Conservation (phyloP, 2,888 invertebrate species). For the Agrypnus murinus region DNA sequence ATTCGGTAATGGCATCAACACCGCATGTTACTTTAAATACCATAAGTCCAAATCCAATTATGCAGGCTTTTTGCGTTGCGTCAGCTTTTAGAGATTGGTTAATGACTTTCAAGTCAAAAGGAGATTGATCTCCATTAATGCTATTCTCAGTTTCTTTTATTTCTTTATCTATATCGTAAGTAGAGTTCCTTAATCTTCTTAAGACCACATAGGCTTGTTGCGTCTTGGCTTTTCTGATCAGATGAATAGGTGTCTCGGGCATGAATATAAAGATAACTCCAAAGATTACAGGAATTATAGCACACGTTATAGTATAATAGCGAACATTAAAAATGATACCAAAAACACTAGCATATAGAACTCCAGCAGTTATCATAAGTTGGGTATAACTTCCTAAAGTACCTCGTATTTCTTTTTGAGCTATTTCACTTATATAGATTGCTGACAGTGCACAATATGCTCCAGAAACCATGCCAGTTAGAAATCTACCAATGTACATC, state of each 20-base stretch:
- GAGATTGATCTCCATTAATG: conserved; percentile 68
- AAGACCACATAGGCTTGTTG: conserved; percentile 80
- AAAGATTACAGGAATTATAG: conserved; percentile 78
- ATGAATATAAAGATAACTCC: conserved; percentile 81
- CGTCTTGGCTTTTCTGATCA: conserved; percentile 76
- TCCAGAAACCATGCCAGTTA: conserved; percentile 84
- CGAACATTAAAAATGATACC: conserved; percentile 76
- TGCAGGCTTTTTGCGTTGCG: conserved; percentile 74
- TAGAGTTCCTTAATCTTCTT: conserved; percentile 79
- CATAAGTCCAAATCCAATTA: conserved; percentile 77
- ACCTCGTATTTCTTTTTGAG: conserved; percentile 86
- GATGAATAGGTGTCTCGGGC: conserved; percentile 88
- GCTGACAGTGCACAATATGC: conserved; percentile 87
- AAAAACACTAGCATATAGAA: conserved; percentile 81
- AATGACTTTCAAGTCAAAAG: conserved; percentile 74
- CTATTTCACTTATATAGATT: conserved; percentile 87
- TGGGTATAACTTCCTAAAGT: conserved; percentile 89
- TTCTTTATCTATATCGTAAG: conserved; percentile 79
- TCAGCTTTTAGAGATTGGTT: conserved; percentile 74
- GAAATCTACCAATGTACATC: conserved; percentile 78
- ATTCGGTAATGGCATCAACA: conserved; percentile 77
- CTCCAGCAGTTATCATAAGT: conserved; percentile 86
- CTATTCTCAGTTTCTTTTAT: conserved; percentile 74
- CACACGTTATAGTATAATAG: conserved; percentile 77
- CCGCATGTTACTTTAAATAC: conserved; percentile 79